phyloP scores from a whole-genome alignment of 2,888 invertebrate genomes.

The Lithophane socia region DNA sequence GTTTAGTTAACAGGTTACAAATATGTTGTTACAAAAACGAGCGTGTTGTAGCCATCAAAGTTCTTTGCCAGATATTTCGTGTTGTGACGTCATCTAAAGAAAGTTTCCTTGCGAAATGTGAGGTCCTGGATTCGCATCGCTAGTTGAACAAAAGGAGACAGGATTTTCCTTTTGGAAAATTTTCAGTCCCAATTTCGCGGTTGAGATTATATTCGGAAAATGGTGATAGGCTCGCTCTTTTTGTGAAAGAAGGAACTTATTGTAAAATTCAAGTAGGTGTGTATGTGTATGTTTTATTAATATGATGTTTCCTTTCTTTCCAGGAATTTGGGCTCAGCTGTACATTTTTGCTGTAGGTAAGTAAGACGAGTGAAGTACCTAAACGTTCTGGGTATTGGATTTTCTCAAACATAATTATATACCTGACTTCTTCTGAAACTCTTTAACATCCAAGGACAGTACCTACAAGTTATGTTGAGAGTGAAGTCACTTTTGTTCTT shows the following conservation, averaged over 20 bases:
- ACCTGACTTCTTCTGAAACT: background rate
- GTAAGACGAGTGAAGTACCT: constrained; percentile 56
- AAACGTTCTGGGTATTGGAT: constrained; percentile 7
- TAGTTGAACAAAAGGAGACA: background rate
- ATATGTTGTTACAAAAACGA: constrained; percentile 3
- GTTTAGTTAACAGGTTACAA: constrained; percentile 22
- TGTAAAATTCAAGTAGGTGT: background rate
- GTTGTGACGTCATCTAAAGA: constrained; percentile 15
- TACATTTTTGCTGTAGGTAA: constrained; percentile 84
- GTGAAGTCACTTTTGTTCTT: background rate
- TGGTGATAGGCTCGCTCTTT: constrained; percentile 22
- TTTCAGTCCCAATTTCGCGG: constrained; percentile 22
- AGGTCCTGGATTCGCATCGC: background rate
- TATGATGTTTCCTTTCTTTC: constrained; percentile 67
- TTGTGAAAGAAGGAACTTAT: background rate
- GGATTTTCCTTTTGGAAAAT: background rate
- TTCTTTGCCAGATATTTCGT: background rate
- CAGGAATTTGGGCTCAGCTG: constrained; percentile 83
- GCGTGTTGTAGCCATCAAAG: constrained; percentile 11
- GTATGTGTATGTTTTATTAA: constrained; percentile 32
- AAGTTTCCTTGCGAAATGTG: background rate
- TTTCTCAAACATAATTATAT: background rate
- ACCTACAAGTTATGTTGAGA: background rate
- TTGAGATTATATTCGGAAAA: constrained; percentile 22
- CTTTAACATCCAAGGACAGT: background rate